Percentiles rank a stretch among this genome's conserved stretches.
These are phyloP conservation scores for Xanthorhoe spadicearia DNA, from an alignment of 2,888 invertebrate genomes.

Conservation along the genomic window DNA sequence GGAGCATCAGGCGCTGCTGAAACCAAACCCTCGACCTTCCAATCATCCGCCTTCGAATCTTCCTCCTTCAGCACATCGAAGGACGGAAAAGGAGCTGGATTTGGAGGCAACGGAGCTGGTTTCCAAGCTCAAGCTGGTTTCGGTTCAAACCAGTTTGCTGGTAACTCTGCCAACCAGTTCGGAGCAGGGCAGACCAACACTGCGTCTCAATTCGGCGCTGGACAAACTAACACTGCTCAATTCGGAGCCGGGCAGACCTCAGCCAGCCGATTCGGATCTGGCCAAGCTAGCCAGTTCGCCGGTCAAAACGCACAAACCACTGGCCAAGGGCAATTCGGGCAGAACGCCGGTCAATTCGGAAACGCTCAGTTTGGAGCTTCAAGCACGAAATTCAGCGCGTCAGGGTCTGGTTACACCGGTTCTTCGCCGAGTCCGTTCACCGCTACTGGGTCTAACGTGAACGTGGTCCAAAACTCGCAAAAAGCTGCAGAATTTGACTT, in stretches of 20 bases:
- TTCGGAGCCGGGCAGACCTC: conserved; percentile 3
- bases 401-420: conserved; percentile 63
- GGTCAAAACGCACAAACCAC: background rate
- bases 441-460: conserved; percentile 66
- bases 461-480: conserved; percentile 68
- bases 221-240: conserved; percentile 1
- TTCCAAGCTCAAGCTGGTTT: conserved; percentile 34
- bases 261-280: conserved; percentile 11
- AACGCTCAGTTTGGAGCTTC: conserved; percentile 43
- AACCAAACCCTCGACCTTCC: conserved; percentile 47
- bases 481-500: conserved; percentile 66
- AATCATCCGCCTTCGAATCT: conserved; percentile 61
- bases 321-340: conserved; percentile 9
- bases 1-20: conserved; percentile 29
- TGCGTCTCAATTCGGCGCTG: conserved; percentile 7
- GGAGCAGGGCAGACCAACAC: conserved; percentile 14
- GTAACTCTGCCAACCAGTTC: conserved; percentile 8
- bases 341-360: conserved; percentile 13
- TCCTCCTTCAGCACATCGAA: conserved; percentile 62
- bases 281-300: background rate
- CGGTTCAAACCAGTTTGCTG: background rate
- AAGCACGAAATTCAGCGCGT: conserved; percentile 53
- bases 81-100: conserved; percentile 50
- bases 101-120: conserved; percentile 36
- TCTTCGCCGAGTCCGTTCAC: conserved; percentile 74